Evolutionary conservation across 2,888 invertebrate genomes (phyloP), one percentile per base, ranked within the genome.

Genomic region (Epistrophella euchroma): DNA sequence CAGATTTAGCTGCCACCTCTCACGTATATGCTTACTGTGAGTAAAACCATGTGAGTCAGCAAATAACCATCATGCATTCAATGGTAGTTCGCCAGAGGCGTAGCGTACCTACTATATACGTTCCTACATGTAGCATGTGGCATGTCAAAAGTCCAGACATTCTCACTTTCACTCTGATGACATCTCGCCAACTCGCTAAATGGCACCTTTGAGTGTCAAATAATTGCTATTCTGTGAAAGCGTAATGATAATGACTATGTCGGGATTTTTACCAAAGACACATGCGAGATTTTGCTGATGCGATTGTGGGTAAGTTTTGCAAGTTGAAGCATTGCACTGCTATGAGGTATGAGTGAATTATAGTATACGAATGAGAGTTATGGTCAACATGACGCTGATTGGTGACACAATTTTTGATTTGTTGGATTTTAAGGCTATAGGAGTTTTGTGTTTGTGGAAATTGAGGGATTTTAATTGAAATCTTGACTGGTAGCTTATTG

Each of bases 131-230:
- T 77, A n/a, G n/a, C n/a, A 32, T 28, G 6, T 28, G 43, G 66
- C 77, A 58, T 70, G 73, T 13, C 71, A 52, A 1, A 60, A 45
- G 55, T 62, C 70, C 73, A 64, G 60, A 74, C 73, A 74, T 56
- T 68, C 62, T 83, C 62, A 83, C 83, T 83, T 83, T 83, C 83
- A 83, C 83, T 74, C 9, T 35, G 78, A 83, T 83, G 83, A 83
- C 83, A 83, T 83, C 83, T 83, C 83, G 68, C 64, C 78, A 64
- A 78, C 70, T 73, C 70, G 83, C 83, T 83, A 78, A 78, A 55
- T 70, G 83, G 78, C 83, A 74, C 78, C 70, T 83, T 68, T 78
- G 70, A 78, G 83, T 83, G 78, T 73, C 73, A 78, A 78, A 78
- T 83, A 83, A 83, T 83, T 83, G 83, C 78, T 78, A 70, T 68